Base-by-base conservation (phyloP, 2,113 vertebrate species). In the Gobio gobio region DNA sequence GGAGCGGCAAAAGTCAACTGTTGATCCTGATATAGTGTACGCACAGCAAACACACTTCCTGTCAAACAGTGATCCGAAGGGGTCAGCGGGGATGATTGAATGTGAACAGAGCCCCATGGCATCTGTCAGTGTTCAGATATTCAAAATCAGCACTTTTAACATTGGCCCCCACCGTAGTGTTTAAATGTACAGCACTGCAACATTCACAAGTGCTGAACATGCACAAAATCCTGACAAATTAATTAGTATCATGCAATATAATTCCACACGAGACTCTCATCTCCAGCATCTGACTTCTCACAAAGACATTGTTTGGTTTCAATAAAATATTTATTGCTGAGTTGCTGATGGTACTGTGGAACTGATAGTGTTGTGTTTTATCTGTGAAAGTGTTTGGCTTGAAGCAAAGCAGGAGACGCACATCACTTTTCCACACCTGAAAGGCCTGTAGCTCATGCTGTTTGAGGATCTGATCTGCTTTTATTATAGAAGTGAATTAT, bases 61-160 rank as follows among this genome's bases (percentile, higher is more conserved):
- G 61, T 78, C 29, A 24, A 43, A 64, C 58, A n/a, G 56, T 47
- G 3, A 20, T 47, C 2, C 14, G 36, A 68, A 24, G 10, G 36
- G 26, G 33, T 22, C 76, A 54, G 47, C 2, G 0, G 45, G 45
- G 18, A 36, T 22, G 45, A 9, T 43, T 70, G 40, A 58, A 43
- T 36, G 24, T 61, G 56, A 59, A 78, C 36, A 12, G 43, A 79
- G 61, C 66, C 73, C 58, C 47, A 43, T 74, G 78, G 88, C 77
- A 88, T 89, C 80, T 88, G 79, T 88, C 86, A 77, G 33, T 74
- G 26, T 51, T 75, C 33, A 85, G 59, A 77, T 85, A 70, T 78
- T 74, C 45, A 80, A 73, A 86, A 76, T 66, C 72, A 83, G 79
- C 82, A 70, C 72, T 88, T 91, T 86, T 20, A 75, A 5, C 14